Evolutionary conservation across 1,140 invertebrate genomes (phyloP), one percentile per base, ranked within the genome.

Genomic region (Pseudomyrmex dendroicus): DNA sequence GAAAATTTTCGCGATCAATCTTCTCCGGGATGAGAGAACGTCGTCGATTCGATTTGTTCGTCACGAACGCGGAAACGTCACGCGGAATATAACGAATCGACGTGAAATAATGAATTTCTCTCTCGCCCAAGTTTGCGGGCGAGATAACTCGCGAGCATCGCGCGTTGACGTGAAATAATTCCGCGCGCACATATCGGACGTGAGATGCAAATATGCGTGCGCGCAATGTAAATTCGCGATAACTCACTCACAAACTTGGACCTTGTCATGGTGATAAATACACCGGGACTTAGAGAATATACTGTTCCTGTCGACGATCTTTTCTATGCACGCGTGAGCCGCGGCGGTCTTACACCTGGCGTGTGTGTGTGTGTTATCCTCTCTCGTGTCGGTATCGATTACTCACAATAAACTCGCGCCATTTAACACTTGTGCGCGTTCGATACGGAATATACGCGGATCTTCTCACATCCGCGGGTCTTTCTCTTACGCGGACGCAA

Each of bases 391-490:
- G 77, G 68, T 82, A 84, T 82, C 61, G 76, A 66, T 85, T 82
- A 82, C 62, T 57, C 25, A 59, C 54, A 67, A 82, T 80, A 80
- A 80, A 80, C 76, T 80, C 59, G 76, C 76, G 76, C 76, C 76
- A 80, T 80, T 80, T 80, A 80, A 70, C 76, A 80, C 66, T 80
- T 80, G 52, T 72, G 44, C 56, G 59, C 76, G 66, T 80, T 35
- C 76, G 50, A 64, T 73, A 48, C n/a, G 64, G 35, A 35, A 35
- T 35, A 35, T 35, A 35, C 12, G 63, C 22, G 50, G 13, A 35
- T 35, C 35, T 35, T 9, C 20, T 7, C 15, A 62, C 15, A 62
- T 44, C 15, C 64, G 35, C 66, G 52, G 74, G 35, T 50, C 63
- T 57, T 35, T 35, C 35, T 35, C 35, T 35, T 35, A 35, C 35